Conservation (phyloP, 2,888 invertebrate species). For the Himalopsyche anomala region DNA sequence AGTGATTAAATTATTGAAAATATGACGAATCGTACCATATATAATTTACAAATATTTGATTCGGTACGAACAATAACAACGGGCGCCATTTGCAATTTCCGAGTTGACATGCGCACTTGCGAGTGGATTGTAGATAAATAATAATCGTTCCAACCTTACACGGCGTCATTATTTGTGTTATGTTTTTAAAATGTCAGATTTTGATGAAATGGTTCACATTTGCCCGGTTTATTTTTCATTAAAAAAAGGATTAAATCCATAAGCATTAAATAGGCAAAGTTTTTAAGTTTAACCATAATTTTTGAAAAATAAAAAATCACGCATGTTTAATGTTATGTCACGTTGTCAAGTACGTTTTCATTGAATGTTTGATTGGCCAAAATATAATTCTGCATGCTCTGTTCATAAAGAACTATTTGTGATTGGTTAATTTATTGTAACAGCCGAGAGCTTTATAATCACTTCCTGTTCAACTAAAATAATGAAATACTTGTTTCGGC, state of each 20-base stretch:
- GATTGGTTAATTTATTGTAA: slow-evolving; percentile 56
- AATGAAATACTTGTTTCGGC: slow-evolving; percentile 52
- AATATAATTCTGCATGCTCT: slow-evolving; percentile 60
- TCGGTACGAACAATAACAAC: slow-evolving; percentile 99
- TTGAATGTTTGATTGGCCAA: slow-evolving; percentile 57
- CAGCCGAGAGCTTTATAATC: slow-evolving; percentile 68
- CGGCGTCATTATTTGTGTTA: slow-evolving; percentile 50
- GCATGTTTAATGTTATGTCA: slow-evolving; percentile 53
- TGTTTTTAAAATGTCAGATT: slow-evolving; percentile 23
- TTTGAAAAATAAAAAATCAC: slow-evolving; percentile 33
- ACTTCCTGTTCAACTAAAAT: slow-evolving; percentile 71
- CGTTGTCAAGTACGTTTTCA: slow-evolving; percentile 54
- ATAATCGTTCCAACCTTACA: slow-evolving; percentile 68
- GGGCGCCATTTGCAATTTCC: slow-evolving; percentile 98
- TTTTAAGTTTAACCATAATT: neutral
- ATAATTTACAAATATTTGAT: slow-evolving; percentile 83
- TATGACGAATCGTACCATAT: slow-evolving; percentile 81
- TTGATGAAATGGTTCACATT: neutral
- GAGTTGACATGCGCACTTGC: slow-evolving; percentile 84
- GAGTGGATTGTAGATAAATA: slow-evolving; percentile 59
- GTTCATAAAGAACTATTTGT: slow-evolving; percentile 54
- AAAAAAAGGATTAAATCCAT: no score
- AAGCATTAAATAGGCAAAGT: neutral
- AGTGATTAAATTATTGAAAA: slow-evolving; percentile 78
- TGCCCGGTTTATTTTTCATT: no score